Conservation (phyloP, 2,888 invertebrate genomes). For the Megastigmus dorsalis region DNA sequence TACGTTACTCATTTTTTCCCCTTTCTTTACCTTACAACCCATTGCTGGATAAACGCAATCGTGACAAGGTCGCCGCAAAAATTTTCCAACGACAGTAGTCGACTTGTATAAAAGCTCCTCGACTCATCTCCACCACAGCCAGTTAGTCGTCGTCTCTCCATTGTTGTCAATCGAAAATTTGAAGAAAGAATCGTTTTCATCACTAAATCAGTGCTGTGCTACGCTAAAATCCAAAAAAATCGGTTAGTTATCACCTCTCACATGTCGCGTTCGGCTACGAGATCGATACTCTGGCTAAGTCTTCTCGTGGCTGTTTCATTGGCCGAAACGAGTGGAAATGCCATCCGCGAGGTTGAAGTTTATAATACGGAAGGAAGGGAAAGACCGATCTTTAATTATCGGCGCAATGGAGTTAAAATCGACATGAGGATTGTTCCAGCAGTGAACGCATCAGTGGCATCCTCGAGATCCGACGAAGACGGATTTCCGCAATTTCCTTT, state of each 20-base stretch:
- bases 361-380: background rate
- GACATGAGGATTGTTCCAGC: conserved; percentile 65
- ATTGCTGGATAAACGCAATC: conserved; percentile 65
- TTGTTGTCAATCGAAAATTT: background rate
- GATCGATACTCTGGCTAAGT: conserved; percentile 7
- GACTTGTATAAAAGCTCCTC: conserved; percentile 65
- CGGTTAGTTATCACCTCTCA: background rate
- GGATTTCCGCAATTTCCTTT: conserved; percentile 76
- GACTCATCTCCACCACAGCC: background rate
- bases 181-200: background rate
- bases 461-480: conserved; percentile 63
- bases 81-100: conserved; percentile 68
- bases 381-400: conserved; percentile 65
- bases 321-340: conserved; percentile 16
- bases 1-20: conserved; percentile 54
- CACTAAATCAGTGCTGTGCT: background rate
- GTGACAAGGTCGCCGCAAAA: conserved; percentile 68
- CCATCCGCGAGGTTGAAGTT: conserved; percentile 5
- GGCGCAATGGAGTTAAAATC: conserved; percentile 66
- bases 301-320: background rate
- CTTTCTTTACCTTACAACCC: background rate
- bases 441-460: conserved; percentile 53
- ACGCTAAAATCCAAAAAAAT: background rate
- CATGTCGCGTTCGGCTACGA: conserved; percentile 6
- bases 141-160: conserved; percentile 22